These are phyloP conservation scores for Cossypha caffra DNA, from an alignment of 2,797 vertebrate genomes.

Conservation along the genomic window DNA sequence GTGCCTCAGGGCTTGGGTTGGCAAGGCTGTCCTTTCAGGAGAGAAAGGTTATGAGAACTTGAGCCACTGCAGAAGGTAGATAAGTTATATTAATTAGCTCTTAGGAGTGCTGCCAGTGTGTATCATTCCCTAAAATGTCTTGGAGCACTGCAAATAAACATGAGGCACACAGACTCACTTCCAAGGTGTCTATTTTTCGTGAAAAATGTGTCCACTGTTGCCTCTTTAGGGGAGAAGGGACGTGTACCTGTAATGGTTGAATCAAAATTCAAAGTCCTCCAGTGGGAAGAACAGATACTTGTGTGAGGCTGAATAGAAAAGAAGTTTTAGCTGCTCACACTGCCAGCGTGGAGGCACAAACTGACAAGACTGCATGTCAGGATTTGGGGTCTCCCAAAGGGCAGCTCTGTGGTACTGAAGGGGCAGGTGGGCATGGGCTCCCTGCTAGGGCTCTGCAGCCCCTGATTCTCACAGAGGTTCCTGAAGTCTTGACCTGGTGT, in stretches of 20 bases:
- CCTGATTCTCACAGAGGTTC: neutral
- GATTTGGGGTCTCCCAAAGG: neutral
- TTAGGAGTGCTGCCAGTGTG: neutral
- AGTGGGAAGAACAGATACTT: neutral
- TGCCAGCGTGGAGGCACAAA: fast-evolving
- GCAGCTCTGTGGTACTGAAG: neutral
- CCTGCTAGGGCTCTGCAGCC: neutral
- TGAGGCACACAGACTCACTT: neutral
- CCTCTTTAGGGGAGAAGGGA: neutral
- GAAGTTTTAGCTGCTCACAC: neutral
- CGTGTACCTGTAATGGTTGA: neutral
- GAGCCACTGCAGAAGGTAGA: neutral
- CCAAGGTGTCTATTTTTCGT: neutral
- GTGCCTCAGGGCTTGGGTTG: neutral
- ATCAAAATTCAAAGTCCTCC: neutral
- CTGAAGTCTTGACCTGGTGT: neutral
- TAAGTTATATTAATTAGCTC: neutral
- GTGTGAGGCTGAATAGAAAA: neutral
- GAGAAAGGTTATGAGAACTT: neutral
- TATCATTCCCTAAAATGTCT: neutral
- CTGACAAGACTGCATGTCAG: neutral
- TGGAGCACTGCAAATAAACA: neutral
- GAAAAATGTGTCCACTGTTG: neutral
- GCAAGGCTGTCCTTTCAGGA: neutral
- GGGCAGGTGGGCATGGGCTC: neutral